Percentiles rank a stretch among this genome's conserved stretches.
Evolutionary conservation across 2,113 vertebrate genomes (phyloP).

Genomic region (Trogon melanurus): DNA sequence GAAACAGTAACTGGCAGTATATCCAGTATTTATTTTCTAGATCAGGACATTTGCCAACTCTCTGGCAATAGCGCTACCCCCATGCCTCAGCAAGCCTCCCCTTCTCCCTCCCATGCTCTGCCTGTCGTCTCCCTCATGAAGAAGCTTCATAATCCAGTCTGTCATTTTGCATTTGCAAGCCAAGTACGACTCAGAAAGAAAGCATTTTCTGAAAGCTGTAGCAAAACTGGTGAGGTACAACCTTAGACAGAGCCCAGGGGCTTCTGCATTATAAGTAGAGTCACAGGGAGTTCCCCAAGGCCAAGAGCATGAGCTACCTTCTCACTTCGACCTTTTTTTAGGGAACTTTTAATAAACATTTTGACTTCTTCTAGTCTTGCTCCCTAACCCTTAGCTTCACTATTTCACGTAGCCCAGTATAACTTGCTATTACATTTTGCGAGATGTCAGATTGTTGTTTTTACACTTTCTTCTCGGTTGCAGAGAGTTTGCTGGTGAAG

Average conservation of each 20-base stretch:
- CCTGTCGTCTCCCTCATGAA: not conserved
- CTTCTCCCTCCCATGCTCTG: not conserved
- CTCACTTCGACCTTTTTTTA: not conserved
- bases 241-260: not conserved
- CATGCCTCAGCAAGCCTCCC: not conserved
- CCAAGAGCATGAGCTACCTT: not conserved
- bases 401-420: not conserved
- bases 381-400: not conserved
- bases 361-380: not conserved
- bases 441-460: constrained; percentile 1
- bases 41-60: constrained; percentile 1
- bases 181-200: constrained; percentile 48
- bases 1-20: not conserved
- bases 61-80: not conserved
- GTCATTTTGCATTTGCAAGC: not conserved
- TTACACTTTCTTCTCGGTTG: not conserved
- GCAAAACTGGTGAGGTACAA: constrained; percentile 5
- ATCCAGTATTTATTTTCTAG: constrained; percentile 9
- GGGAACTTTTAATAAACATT: not conserved
- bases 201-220: constrained; percentile 26
- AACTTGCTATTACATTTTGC: not conserved
- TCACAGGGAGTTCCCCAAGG: not conserved
- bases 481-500: not conserved
- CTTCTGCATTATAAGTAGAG: not conserved
- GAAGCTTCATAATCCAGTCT: not conserved